phyloP scores from a whole-genome alignment of 2,797 vertebrate genomes.

The Oryzias sinensis region DNA sequence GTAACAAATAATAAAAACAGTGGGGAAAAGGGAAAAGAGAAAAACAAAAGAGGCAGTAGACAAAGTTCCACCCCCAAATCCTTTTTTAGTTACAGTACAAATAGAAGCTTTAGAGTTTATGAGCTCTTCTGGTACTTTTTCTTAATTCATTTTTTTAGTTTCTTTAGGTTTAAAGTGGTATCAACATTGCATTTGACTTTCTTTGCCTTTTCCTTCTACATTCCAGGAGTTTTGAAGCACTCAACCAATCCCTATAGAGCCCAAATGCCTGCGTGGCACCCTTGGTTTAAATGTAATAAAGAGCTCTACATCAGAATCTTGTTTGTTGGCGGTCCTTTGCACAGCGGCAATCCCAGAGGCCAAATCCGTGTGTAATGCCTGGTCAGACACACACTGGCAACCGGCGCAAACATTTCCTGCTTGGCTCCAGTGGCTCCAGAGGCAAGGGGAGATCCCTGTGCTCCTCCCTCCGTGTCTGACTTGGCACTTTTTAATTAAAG shows the following conservation, averaged over 20 bases:
- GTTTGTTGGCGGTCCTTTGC: constrained; percentile 58
- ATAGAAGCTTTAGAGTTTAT: constrained; percentile 60
- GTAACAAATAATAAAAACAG: constrained; percentile 75
- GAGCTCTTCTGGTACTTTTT: constrained; percentile 47
- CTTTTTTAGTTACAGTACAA: constrained; percentile 78
- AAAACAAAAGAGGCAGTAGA: constrained; percentile 49
- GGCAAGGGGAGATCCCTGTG: constrained; percentile 54
- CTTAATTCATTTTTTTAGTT: constrained; percentile 14
- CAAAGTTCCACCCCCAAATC: constrained; percentile 56
- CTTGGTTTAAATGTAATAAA: constrained; percentile 62
- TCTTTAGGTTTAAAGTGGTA: constrained; percentile 36
- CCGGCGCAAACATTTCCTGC: constrained; percentile 80
- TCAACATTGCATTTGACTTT: constrained; percentile 20
- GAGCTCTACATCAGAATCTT: constrained; percentile 61
- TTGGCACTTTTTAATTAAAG: constrained; percentile 79
- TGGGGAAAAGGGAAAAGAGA: constrained; percentile 41
- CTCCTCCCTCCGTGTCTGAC: constrained; percentile 57
- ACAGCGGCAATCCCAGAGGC: constrained; percentile 74
- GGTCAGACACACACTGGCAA: constrained; percentile 78
- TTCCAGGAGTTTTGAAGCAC: constrained; percentile 31
- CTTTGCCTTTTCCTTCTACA: constrained; percentile 4
- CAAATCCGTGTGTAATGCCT: constrained; percentile 77
- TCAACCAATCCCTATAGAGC: constrained; percentile 44
- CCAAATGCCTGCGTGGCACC: constrained; percentile 45
- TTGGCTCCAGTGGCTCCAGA: constrained; percentile 78